These are phyloP conservation scores for Otus scops DNA, from an alignment of 2,797 vertebrate species.

Conservation along the genomic window DNA sequence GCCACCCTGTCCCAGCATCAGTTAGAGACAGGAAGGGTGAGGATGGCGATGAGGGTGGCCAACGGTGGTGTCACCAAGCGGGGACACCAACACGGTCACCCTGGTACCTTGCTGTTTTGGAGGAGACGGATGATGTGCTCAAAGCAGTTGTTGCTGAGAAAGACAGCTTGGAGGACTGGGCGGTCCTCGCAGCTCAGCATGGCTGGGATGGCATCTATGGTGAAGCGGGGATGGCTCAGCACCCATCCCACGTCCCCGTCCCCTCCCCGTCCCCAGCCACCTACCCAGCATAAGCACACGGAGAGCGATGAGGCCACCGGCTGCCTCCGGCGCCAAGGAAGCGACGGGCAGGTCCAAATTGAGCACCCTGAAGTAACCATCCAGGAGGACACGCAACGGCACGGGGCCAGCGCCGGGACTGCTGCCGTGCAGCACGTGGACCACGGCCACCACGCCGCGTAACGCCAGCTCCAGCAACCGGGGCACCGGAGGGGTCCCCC, in stretches of 20 bases:
- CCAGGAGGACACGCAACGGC: constrained; percentile 85
- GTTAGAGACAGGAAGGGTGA: background rate
- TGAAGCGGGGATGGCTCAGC: rapidly evolving
- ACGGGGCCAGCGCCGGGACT: constrained; percentile 81
- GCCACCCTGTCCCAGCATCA: rapidly evolving
- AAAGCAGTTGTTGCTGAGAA: constrained; percentile 98
- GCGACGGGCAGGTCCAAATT: constrained; percentile 82
- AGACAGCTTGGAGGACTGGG: constrained; percentile 91
- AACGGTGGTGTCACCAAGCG: background rate
- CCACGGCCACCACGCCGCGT: constrained; percentile 82
- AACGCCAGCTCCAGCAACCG: constrained; percentile 74
- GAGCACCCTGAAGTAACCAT: constrained; percentile 89
- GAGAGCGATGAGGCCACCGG: constrained; percentile 79
- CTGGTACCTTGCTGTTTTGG: constrained; percentile 94
- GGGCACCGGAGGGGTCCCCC: constrained; percentile 36
- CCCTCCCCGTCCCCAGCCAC: rapidly evolving
- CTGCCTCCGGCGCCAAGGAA: constrained; percentile 58
- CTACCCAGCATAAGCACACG: constrained; percentile 92
- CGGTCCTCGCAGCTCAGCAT: constrained; percentile 93
- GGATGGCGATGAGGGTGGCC: background rate
- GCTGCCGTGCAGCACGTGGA: constrained; percentile 88
- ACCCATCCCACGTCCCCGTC: rapidly evolving
- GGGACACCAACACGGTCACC: rapidly evolving
- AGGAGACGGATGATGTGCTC: constrained; percentile 96
- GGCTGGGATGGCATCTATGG: constrained; percentile 87